Evolutionary conservation across 2,797 vertebrate species (phyloP), one percentile per base, ranked within the genome.

Genomic region (Champsocephalus gunnari): DNA sequence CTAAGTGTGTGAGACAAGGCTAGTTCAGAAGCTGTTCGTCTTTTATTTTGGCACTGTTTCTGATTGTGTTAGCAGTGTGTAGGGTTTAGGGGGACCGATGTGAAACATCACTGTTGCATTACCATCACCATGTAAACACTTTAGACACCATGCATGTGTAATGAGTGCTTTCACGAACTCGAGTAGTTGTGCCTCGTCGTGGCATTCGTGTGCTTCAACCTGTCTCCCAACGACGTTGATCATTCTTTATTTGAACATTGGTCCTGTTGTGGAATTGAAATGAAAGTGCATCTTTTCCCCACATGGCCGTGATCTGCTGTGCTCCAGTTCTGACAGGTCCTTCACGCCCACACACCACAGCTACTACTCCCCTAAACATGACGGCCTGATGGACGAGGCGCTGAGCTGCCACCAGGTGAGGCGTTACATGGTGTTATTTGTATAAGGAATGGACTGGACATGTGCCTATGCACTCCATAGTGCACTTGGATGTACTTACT

Each of bases 271-370:
- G 16, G 45, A 55, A 45, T 0, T 41, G 9, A 65, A 32, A 51
- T 43, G 14, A 34, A 8, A 16, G 10, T 28, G 11, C 7, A 28
- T 38, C 2, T 67, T 24, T 63, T 28, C 6, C 41, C 11, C 7
- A 7, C 1, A 32, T 51, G 58, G 28, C 24, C 19, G 34, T 38
- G 49, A 48, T 32, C n/a, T 55, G 38, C 28, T 81, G 34, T 73
- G 8, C 34, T 81, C 3, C 96, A 98, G 98, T 94, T 96, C 96
- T 59, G 98, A 99, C 95, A 96, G 97, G 93, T 98, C 98, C 54
- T 98, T 97, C 94, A 96, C 96, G 0, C 91, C 98, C 89, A 97
- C 96, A 90, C 97, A 98, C 68, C 94, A 96, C 59, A 95, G 95
- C 67, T 97, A 96, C 93, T 95, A 94, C 86, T 94, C 94, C 28